Percentiles rank a stretch among this genome's conserved stretches.
Conservation (phyloP, 2,113 vertebrate genomes). For the Anoura caudifer region DNA sequence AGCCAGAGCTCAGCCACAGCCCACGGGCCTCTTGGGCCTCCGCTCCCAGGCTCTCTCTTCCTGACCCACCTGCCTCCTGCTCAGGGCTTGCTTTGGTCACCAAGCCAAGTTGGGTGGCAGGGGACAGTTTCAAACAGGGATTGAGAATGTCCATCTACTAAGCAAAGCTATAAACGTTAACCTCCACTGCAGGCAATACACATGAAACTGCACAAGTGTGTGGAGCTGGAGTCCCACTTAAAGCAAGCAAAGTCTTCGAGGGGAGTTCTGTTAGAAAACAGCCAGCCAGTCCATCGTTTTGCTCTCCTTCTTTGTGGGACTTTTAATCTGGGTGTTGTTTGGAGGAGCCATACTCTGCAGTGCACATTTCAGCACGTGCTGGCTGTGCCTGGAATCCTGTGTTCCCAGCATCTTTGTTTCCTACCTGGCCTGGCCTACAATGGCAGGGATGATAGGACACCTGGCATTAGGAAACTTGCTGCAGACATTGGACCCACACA, state of each 20-base stretch:
- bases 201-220: too few species aligned
- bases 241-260: neutral
- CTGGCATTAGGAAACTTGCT: neutral
- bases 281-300: neutral
- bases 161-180: neutral
- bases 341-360: neutral
- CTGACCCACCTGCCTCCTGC: neutral
- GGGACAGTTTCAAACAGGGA: neutral
- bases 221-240: too few species aligned
- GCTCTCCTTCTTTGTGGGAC: neutral
- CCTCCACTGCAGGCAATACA: neutral
- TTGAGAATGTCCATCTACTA: neutral
- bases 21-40: neutral
- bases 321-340: neutral
- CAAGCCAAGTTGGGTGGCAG: neutral
- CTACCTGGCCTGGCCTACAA: neutral
- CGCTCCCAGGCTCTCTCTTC: neutral
- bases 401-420: neutral
- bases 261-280: neutral
- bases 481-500: neutral
- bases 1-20: neutral
- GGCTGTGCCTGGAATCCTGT: neutral
- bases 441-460: fast-evolving
- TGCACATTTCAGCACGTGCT: neutral
- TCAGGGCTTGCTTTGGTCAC: neutral